A percentile compares a stretch with the other conserved stretches of the same genome.
Conservation (phyloP, 2,113 vertebrate genomes). For the Athene noctua region DNA sequence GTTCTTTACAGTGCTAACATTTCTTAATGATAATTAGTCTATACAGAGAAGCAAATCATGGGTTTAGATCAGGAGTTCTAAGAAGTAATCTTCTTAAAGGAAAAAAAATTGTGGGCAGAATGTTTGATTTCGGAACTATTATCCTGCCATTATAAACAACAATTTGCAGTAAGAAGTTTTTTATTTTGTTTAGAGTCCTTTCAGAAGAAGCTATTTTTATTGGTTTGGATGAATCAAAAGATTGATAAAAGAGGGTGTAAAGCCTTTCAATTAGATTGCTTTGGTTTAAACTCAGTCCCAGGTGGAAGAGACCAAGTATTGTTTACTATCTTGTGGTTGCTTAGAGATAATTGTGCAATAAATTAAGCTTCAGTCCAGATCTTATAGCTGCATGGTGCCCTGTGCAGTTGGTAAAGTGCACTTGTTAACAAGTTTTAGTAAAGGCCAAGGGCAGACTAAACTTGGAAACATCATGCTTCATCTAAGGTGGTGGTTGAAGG, state of each 20-base stretch:
- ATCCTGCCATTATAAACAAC: neutral
- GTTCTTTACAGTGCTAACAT: neutral
- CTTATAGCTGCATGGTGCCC: neutral
- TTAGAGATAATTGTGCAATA: conserved; percentile 21
- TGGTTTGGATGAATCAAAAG: neutral
- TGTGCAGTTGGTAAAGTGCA: neutral
- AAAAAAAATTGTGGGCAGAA: neutral
- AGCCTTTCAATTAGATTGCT: conserved; percentile 26
- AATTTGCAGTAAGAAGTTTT: neutral
- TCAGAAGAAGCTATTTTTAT: neutral
- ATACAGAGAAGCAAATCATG: neutral
- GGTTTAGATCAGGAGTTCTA: neutral
- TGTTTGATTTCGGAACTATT: neutral
- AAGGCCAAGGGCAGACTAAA: neutral
- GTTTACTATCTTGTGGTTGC: conserved; percentile 6
- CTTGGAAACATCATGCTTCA: neutral
- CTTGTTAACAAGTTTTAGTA: neutral
- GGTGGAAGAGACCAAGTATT: conserved; percentile 1
- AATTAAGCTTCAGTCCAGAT: neutral
- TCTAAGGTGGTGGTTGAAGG: neutral
- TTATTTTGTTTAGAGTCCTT: neutral
- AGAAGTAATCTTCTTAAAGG: neutral
- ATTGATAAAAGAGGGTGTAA: conserved; percentile 6
- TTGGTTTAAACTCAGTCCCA: conserved; percentile 14
- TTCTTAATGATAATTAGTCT: neutral